Base-by-base conservation (phyloP, 2,113 vertebrate species). In the Cranoglanis bouderius region DNA sequence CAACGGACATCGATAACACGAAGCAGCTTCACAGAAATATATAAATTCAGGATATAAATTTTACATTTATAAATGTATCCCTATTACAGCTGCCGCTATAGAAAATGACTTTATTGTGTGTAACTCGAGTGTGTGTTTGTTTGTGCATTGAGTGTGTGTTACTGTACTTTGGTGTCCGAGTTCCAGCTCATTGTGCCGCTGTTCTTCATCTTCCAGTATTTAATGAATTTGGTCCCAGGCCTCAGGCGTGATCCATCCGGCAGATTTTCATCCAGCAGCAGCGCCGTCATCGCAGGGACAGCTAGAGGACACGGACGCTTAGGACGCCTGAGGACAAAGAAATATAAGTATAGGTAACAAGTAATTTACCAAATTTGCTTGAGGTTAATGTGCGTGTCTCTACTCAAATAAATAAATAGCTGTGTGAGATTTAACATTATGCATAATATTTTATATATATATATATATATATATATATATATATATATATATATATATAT, bases 201-300 rank as follows among this genome's bases (percentile, higher is more conserved):
- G 88, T 99, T 99, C 57, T 97, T 98, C 98, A 99, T 99, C 86
- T 96, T 96, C 98, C 98, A 99, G 94, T 99, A 98, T 90, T 99
- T 99, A 93, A 98, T 96, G 88, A 99, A 99, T 92, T 97, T 97
- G 87, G 97, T 97, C 75, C 96, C 97, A 18, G 98, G 97, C 80
- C 97, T 96, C 72, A 99, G 93, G 14, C 93, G 96, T 40, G 97
- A 99, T 1, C 98, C 98, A 88, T 99, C 98, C 1, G 98, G 98
- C 85, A 99, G 94, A 91, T 99, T 99, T 93, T 99, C 98, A 78
- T 99, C 98, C 91, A 99, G 95, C 92, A 99, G 98, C 0, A 97
- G 95, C 0, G 98, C 98, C 0, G 96, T 97, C 87, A 99, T 95
- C 0, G 95, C 95, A 32, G 98, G 97, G 87, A 98, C 96, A 87